Base-by-base conservation (phyloP, 2,888 invertebrate species). In the Oxyscelio sp. region DNA sequence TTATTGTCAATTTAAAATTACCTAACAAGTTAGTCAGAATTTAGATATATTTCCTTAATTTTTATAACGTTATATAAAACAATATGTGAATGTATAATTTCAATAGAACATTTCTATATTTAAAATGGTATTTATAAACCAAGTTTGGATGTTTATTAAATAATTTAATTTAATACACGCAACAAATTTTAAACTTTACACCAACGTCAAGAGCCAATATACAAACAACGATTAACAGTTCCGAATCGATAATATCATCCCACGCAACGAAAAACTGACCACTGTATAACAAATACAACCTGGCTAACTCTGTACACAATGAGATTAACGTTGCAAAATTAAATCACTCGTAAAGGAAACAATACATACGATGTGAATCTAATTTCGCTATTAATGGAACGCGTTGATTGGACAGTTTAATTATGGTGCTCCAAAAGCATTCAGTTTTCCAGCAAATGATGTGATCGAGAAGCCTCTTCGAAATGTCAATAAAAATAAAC, bases 401-500 rank as follows among this genome's bases (percentile, higher is more conserved):
- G 11, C 34, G 19, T 34, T 17, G 56, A 34, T 13, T 19, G 34
- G 19, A 56, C 15, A 17, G 31, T 19, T 56, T 56, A 56, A 56
- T 54, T 54, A 54, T 54, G 31, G 27, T 31, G 8, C 31, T 54
- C 31, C 34, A 34, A 56, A 56, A 34, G 34, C 34, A 56, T 56
- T 56, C 19, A 19, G 15, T 56, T 56, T 56, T 34, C 31, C 34
- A 34, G 24, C 24, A 50, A n/a, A n/a, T n/a, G n/a, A n/a, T n/a
- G n/a, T n/a, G n/a, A 13, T 17, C 4, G 15, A 56, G 13, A 27
- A 31, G n/a, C 31, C 54, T n/a, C 52, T 21, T 31, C 24, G 31
- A 56, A 24, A 56, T 31, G 54, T 56, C 54, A 58, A 38, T 21
- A 17, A 19, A 59, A 59, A 24, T 34, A 59, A 73, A 61, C 24